Percentiles rank a stretch among this genome's conserved stretches.
Evolutionary conservation across 2,888 invertebrate species (phyloP).

Genomic region (Sycophila texana): DNA sequence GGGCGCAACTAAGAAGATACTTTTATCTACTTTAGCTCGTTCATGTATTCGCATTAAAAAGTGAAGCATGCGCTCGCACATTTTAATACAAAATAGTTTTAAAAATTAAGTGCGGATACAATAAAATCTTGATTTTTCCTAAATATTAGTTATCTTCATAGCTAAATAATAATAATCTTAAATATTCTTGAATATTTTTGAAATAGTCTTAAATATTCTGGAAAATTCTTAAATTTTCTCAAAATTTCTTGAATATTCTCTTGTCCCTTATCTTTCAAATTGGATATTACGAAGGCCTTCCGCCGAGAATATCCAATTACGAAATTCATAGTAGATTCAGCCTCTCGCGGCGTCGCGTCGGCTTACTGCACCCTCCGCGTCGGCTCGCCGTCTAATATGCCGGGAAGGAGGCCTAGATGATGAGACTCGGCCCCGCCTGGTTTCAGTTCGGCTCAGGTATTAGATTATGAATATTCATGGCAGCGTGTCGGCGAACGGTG

Average conservation of each 20-base stretch:
- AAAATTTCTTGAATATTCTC: constrained; percentile 63
- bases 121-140: too few relatives aligned
- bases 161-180: too few relatives aligned
- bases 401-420: constrained; percentile 67
- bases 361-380: neutral
- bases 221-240: too few relatives aligned
- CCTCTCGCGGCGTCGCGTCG: neutral
- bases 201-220: too few relatives aligned
- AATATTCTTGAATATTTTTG: too few relatives aligned
- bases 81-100: too few relatives aligned
- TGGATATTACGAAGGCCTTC: constrained; percentile 22
- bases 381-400: constrained; percentile 71
- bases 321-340: constrained; percentile 58
- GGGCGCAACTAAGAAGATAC: too few relatives aligned
- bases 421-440: constrained; percentile 70
- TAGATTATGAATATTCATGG: constrained; percentile 76
- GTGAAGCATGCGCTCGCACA: too few relatives aligned
- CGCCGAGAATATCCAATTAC: constrained; percentile 58
- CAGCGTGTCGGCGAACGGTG: constrained; percentile 74
- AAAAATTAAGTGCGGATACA: too few relatives aligned
- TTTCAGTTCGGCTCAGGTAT: constrained; percentile 73
- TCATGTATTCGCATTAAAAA: too few relatives aligned
- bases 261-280: constrained; percentile 25
- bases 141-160: too few relatives aligned
- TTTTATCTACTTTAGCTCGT: too few relatives aligned